Conservation (phyloP, 2,797 vertebrate genomes). For the Tinamus major region DNA sequence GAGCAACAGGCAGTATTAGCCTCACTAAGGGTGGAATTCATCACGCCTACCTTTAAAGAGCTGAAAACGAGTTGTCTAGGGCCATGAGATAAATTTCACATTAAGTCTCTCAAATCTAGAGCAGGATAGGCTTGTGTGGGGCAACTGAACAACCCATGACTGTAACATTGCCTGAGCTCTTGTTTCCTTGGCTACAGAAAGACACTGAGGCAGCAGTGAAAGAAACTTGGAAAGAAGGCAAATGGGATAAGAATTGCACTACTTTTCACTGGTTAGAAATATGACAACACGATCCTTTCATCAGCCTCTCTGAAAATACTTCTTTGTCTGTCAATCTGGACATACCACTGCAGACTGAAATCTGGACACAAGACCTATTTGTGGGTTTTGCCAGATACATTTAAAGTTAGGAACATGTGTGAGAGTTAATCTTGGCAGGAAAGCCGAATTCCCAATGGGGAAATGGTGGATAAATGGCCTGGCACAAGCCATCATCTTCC, state of each 20-base stretch:
- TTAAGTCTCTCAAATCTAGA: neutral
- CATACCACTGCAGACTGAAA: neutral
- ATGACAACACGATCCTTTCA: neutral
- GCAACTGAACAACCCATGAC: neutral
- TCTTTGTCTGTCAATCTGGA: neutral
- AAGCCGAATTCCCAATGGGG: neutral
- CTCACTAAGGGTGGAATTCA: neutral
- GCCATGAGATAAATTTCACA: neutral
- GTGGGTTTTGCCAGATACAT: neutral
- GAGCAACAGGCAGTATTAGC: rapidly evolving
- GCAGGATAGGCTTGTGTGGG: neutral
- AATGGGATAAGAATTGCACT: neutral
- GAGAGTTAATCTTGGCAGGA: neutral
- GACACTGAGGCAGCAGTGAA: neutral
- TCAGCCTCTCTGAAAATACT: neutral
- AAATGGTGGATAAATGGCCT: neutral
- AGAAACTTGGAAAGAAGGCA: neutral
- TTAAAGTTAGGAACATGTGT: neutral
- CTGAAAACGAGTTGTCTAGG: neutral
- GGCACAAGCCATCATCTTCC: neutral
- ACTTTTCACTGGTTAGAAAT: neutral
- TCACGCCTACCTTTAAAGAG: neutral
- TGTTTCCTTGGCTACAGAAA: neutral
- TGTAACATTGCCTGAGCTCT: neutral
- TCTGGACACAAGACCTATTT: neutral